These are phyloP conservation scores for Thereva unica DNA, from an alignment of 2,888 invertebrate species.

Conservation along the genomic window DNA sequence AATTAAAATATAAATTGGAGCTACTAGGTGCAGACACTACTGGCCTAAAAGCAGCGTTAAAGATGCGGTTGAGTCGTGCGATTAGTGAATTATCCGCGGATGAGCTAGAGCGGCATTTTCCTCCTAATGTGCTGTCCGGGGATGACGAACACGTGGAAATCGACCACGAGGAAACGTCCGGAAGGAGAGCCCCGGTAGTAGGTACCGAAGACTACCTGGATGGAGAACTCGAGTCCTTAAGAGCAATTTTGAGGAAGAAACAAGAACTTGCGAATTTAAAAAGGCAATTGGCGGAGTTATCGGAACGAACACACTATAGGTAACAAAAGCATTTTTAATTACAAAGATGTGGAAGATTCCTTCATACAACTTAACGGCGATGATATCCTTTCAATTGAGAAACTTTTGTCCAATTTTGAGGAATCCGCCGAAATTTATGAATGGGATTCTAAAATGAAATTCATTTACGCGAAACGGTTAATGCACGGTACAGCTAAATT, in stretches of 20 bases:
- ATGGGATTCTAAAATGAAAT: slow-evolving; percentile 8
- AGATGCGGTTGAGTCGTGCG: too few relatives aligned
- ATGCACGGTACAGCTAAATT: slow-evolving; percentile 20
- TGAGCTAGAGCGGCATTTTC: too few relatives aligned
- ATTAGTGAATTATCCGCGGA: too few relatives aligned
- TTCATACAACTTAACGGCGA: slow-evolving; percentile 6
- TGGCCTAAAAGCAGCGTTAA: too few relatives aligned
- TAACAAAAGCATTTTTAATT: slow-evolving; percentile 17
- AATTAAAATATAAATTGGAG: too few relatives aligned
- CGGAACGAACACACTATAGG: neutral
- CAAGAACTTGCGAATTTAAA: neutral
- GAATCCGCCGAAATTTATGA: neutral
- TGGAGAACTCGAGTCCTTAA: neutral
- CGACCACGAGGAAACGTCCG: neutral
- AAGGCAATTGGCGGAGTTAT: slow-evolving; percentile 10
- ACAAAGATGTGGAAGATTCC: slow-evolving; percentile 17
- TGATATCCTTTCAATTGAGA: neutral
- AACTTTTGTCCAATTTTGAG: slow-evolving; percentile 11
- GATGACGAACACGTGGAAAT: neutral
- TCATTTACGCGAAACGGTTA: slow-evolving; percentile 4
- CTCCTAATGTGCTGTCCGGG: too few relatives aligned
- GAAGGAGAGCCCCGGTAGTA: neutral
- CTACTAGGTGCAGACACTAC: too few relatives aligned
- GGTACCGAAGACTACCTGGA: slow-evolving; percentile 1
- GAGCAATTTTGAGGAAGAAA: slow-evolving; percentile 7